phyloP scores from a whole-genome alignment of 2,888 invertebrate genomes.

The Myopa tessellatipennis region DNA sequence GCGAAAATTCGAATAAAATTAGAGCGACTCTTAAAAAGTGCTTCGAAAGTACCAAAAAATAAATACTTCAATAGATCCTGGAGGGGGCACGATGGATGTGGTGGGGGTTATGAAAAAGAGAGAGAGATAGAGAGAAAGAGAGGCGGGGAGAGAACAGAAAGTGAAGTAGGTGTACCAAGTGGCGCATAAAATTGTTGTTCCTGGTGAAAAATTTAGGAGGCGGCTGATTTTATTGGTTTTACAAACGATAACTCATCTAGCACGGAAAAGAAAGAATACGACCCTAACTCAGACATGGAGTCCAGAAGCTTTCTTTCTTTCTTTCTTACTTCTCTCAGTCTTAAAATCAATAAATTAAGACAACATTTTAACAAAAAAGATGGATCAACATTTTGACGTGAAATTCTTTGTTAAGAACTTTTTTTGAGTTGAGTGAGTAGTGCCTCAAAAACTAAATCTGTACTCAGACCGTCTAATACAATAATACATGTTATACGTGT shows the following conservation, averaged over 20 bases:
- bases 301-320: too few relatives aligned
- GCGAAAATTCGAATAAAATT: conserved; percentile 2
- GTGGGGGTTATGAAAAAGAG: background rate
- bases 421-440: too few relatives aligned
- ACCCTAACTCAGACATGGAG: too few relatives aligned
- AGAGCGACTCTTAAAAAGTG: conserved; percentile 16
- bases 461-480: too few relatives aligned
- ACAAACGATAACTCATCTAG: background rate
- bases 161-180: background rate
- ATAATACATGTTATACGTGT: too few relatives aligned
- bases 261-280: background rate
- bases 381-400: too few relatives aligned
- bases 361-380: too few relatives aligned
- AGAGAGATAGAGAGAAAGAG: background rate
- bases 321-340: too few relatives aligned
- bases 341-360: too few relatives aligned
- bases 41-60: background rate
- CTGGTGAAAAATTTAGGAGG: background rate
- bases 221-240: background rate
- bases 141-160: background rate
- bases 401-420: too few relatives aligned
- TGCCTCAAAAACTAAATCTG: too few relatives aligned
- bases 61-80: background rate
- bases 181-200: background rate
- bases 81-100: too few relatives aligned